Conservation (phyloP, 2,113 vertebrate species). For the Neolamprologus longior region DNA sequence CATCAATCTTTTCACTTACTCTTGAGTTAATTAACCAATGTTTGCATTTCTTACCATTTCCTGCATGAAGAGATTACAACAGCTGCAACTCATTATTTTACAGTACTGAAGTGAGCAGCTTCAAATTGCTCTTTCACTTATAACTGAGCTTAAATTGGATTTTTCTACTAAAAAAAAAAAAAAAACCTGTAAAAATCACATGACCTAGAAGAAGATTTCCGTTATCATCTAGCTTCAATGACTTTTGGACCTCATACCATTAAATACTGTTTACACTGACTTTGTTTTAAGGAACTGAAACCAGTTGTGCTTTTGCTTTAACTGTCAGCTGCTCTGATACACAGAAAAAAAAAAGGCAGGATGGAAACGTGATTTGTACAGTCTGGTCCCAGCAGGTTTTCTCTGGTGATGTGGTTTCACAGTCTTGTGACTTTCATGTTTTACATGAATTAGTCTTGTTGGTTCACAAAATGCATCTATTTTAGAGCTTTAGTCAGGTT, state of each 20-base stretch:
- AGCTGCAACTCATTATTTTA: background rate
- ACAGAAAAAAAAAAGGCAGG: background rate
- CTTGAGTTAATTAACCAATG: background rate
- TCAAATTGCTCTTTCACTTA: background rate
- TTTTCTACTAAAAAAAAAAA: background rate
- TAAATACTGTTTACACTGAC: background rate
- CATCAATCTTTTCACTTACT: background rate
- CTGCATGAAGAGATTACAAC: background rate
- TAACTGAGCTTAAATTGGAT: background rate
- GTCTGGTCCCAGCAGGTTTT: background rate
- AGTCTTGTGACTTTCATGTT: background rate
- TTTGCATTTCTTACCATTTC: background rate
- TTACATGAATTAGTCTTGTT: background rate
- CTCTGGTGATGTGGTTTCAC: background rate
- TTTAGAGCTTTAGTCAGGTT: rapidly evolving
- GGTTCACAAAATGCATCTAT: background rate
- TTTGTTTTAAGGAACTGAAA: background rate
- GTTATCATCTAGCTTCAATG: background rate
- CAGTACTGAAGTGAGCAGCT: background rate
- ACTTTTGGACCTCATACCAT: background rate
- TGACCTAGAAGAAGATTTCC: background rate
- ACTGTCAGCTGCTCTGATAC: background rate
- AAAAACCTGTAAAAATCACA: background rate
- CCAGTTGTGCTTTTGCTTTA: background rate
- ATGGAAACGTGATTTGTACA: background rate